A percentile compares a stretch with the other conserved stretches of the same genome.
Conservation (phyloP, 2,113 vertebrate species). For the Eurystomus gularis region DNA sequence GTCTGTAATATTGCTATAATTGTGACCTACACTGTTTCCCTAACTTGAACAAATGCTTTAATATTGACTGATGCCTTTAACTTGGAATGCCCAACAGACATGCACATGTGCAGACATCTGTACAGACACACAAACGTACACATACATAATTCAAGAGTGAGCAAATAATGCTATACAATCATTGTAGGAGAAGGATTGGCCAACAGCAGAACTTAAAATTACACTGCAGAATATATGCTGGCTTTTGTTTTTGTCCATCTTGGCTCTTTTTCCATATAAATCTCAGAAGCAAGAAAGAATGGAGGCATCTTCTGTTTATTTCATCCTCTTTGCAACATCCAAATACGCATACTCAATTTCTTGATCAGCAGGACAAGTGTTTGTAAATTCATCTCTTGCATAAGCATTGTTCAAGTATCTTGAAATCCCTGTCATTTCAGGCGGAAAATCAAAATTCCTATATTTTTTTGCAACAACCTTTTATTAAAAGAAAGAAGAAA, state of each 20-base stretch:
- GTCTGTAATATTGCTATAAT: neutral
- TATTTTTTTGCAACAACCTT: slow-evolving; percentile 94
- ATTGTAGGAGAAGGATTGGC: slow-evolving; percentile 20
- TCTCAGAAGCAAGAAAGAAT: neutral
- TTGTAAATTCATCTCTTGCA: slow-evolving; percentile 90
- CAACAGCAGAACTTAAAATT: slow-evolving; percentile 1
- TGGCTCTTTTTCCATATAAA: neutral
- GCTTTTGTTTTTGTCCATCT: neutral
- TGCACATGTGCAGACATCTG: neutral
- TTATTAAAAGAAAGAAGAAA: slow-evolving; percentile 19
- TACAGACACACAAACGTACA: neutral
- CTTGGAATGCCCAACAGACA: neutral
- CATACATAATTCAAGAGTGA: neutral
- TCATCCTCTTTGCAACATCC: slow-evolving; percentile 89
- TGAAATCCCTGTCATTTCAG: slow-evolving; percentile 89
- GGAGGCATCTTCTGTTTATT: slow-evolving; percentile 60
- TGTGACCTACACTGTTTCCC: neutral
- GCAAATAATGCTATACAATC: neutral
- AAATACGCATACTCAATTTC: slow-evolving; percentile 91
- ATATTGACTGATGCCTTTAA: neutral
- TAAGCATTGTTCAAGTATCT: slow-evolving; percentile 89
- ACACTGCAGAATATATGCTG: neutral
- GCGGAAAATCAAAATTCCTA: slow-evolving; percentile 90
- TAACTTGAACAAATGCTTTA: neutral
- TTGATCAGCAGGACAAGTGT: slow-evolving; percentile 89